Conservation (phyloP, 2,888 invertebrate species). For the Teleogryllus oceanicus region DNA sequence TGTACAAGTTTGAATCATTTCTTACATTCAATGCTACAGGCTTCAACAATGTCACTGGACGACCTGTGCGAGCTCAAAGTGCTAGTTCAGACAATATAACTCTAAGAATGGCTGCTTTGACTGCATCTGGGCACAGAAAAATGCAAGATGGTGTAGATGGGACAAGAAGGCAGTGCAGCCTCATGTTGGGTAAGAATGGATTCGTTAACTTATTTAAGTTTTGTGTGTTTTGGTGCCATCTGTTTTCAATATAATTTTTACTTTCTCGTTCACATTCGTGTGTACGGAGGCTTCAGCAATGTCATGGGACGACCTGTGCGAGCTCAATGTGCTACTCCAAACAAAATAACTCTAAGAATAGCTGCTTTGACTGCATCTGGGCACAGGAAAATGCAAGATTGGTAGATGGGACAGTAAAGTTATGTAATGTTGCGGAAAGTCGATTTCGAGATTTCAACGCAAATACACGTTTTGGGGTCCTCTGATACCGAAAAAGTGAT, state of each 20-base stretch:
- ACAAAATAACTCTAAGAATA: conserved; percentile 35
- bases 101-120: conserved; percentile 33
- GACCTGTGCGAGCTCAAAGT: conserved; percentile 33
- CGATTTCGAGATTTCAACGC: no score
- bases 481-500: no score
- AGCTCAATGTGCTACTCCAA: conserved; percentile 34
- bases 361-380: conserved; percentile 34
- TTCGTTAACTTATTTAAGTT: no score
- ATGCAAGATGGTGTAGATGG: conserved; percentile 18
- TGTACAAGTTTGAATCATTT: neutral
- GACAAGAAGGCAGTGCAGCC: neutral
- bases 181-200: no score
- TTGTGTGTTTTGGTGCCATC: no score
- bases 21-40: neutral
- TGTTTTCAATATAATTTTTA: no score
- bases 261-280: no score
- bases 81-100: conserved; percentile 36
- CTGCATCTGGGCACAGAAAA: conserved; percentile 30
- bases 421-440: no score
- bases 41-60: neutral
- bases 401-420: neutral
- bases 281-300: neutral
- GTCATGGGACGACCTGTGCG: conserved; percentile 25
- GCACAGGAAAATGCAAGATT: conserved; percentile 24
- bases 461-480: no score